These are phyloP conservation scores for Platycheirus rosarum DNA, from an alignment of 2,888 invertebrate genomes.

Conservation along the genomic window DNA sequence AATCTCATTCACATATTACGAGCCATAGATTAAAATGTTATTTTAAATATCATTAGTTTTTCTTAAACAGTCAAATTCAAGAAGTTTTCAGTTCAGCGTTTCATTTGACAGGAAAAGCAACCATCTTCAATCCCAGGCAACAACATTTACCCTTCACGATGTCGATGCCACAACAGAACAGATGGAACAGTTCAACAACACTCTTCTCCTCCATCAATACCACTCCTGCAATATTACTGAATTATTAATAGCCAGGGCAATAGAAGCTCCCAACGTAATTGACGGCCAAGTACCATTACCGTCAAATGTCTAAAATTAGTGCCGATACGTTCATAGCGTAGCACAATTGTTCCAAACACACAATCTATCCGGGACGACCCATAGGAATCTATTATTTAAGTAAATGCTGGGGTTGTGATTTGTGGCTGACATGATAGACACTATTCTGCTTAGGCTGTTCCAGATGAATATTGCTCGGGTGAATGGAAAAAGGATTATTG, in stretches of 20 bases:
- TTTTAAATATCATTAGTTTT: too few species aligned
- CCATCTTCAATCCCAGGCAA: background rate
- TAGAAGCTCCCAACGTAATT: conserved; percentile 34
- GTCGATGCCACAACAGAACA: background rate
- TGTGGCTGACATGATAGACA: conserved; percentile 16
- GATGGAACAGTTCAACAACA: conserved; percentile 18
- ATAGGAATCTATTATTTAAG: conserved; percentile 47
- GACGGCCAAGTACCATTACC: conserved; percentile 46
- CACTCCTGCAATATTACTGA: conserved; percentile 1
- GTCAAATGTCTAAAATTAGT: conserved; percentile 40
- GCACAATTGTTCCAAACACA: too few species aligned
- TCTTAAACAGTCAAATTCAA: too few species aligned
- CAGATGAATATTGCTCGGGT: background rate
- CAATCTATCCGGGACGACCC: conserved; percentile 22
- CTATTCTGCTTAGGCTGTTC: background rate
- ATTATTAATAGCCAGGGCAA: conserved; percentile 31
- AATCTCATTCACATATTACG: too few species aligned
- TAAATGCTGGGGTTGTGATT: conserved; percentile 45
- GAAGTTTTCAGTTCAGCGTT: conserved; percentile 1
- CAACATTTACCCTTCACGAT: too few species aligned
- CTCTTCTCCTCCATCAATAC: conserved; percentile 45
- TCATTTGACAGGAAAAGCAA: conserved; percentile 11
- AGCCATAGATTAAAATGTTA: too few species aligned
- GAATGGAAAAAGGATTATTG: conserved; percentile 7
- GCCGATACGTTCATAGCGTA: too few species aligned